These are phyloP conservation scores for Neoarius graeffei DNA, from an alignment of 2,113 vertebrate genomes.

Conservation along the genomic window DNA sequence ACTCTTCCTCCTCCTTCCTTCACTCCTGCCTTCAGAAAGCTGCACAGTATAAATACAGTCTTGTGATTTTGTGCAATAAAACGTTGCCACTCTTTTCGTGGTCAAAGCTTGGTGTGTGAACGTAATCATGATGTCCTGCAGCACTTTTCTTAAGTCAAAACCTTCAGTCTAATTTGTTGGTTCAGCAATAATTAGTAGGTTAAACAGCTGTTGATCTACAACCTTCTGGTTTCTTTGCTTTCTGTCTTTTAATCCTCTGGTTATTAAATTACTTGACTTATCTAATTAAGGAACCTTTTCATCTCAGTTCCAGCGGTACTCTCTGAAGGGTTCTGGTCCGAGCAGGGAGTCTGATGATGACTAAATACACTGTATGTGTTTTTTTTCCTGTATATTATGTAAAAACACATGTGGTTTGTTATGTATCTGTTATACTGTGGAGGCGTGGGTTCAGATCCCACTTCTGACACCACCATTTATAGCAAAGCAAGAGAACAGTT, in stretches of 20 bases:
- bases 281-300: background rate
- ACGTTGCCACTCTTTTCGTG: background rate
- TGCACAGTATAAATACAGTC: too few relatives aligned
- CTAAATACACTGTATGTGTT: background rate
- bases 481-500: too few relatives aligned
- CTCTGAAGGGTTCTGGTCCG: background rate
- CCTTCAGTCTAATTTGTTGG: background rate
- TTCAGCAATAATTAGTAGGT: background rate
- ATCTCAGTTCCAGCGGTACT: background rate
- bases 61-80: background rate
- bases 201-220: background rate
- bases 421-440: background rate
- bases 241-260: background rate
- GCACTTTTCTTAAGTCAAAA: background rate
- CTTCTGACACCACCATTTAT: too few relatives aligned
- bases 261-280: constrained; percentile 1
- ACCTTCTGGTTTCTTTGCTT: background rate
- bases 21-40: too few relatives aligned
- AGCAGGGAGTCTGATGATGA: background rate
- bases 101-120: background rate
- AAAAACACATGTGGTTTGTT: background rate
- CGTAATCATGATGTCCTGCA: background rate
- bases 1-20: too few relatives aligned
- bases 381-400: background rate
- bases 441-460: too few relatives aligned